Conservation (phyloP, 2,113 vertebrate genomes). For the Narcine bancroftii region DNA sequence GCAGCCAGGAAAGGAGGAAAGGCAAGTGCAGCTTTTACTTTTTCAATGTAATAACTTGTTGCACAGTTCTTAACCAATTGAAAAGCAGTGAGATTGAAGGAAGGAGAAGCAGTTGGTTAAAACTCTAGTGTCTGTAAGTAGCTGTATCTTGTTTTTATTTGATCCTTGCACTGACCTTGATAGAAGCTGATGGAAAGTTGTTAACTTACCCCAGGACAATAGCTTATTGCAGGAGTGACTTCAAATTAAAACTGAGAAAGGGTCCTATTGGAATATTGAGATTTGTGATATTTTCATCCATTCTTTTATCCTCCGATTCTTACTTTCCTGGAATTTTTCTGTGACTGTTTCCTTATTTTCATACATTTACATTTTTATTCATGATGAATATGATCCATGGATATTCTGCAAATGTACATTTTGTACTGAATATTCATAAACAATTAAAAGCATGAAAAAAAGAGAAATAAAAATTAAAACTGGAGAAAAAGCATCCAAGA, state of each 20-base stretch:
- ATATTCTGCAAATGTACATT: background rate
- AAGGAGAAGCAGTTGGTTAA: background rate
- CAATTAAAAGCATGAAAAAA: background rate
- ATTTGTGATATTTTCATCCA: background rate
- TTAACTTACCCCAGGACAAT: background rate
- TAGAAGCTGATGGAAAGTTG: background rate
- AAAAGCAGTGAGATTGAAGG: background rate
- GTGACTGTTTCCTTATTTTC: background rate
- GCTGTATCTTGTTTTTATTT: background rate
- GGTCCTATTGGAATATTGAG: no score
- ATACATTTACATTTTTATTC: background rate
- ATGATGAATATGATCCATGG: background rate
- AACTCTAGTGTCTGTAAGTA: background rate
- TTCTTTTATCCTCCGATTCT: background rate
- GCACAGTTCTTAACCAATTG: background rate
- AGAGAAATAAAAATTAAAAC: background rate
- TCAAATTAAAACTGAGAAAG: background rate
- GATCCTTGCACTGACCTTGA: background rate
- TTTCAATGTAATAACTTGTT: constrained; percentile 28
- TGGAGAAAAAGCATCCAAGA: background rate
- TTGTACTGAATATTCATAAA: constrained; percentile 6
- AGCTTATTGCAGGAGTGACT: background rate
- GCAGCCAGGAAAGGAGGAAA: background rate
- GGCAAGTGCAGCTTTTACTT: background rate
- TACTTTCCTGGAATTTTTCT: background rate